Base-by-base conservation (phyloP, 1,140 invertebrate genomes). In the Marisa cornuarietis region DNA sequence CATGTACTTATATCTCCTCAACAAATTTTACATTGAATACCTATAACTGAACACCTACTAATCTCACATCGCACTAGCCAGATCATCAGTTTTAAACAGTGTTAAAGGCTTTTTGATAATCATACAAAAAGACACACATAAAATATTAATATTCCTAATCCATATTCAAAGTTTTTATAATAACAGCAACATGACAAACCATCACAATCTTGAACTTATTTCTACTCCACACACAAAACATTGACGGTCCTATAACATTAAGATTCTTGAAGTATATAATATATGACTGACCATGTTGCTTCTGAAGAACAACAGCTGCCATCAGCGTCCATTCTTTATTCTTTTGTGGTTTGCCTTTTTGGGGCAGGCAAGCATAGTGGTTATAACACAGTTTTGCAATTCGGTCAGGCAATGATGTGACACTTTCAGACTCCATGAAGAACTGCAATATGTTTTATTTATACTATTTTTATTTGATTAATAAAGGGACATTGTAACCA, bases 251-350 rank as follows among this genome's bases (percentile, higher is more conserved):
- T 49, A 42, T 42, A 24, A 24, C 42, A 54, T 9, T n/a, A 16
- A 54, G 54, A 26, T 22, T 26, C n/a, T 16, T 18, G 49, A 20
- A 10, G 24, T 22, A 8, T 74, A 20, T 63, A 52, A 7, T 20
- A 9, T 24, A 66, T 20, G 54, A 26, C 9, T 16, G 63, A 78
- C 76, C 76, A 68, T 58, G 9, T 73, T 26, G 24, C 52, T 31
- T 66, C 8, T 78, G 79, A 79, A 85, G 83, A 16, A 96, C 91
- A 80, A 98, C 91, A 79, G 93, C 94, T 18, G 96, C 94, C 61
- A 98, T 87, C 31, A 96, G 92, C 20, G 96, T 97, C 96, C 96
- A 98, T 90, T 97, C 95, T 78, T 91, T 92, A 42, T 82, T 80
- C 74, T 87, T 79, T 18, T 89, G 91, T 16, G 96, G 96, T 91